Base-by-base conservation (phyloP, 2,888 invertebrate species). In the Ptilodon capucinus region DNA sequence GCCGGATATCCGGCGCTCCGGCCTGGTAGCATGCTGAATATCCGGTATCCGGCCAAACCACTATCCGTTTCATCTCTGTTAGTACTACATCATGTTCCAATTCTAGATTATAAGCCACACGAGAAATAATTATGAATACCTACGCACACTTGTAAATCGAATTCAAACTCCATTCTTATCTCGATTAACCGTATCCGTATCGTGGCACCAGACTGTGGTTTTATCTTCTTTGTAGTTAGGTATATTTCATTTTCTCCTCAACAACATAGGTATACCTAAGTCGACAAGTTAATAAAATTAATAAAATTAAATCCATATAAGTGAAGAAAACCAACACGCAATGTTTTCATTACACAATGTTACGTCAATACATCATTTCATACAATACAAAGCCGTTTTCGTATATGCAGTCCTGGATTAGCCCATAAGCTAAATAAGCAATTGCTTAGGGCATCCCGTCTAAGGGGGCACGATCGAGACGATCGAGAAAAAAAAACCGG, bases 291-390 rank as follows among this genome's bases (percentile, higher is more conserved):
- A 71, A 72, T 71, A 56, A 66, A 66, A 54, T 63, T 52, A 58
- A 47, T n/a, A n/a, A n/a, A n/a, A n/a, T n/a, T n/a, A n/a, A 53
- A 57, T 51, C 46, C 54, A 61, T 65, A n/a, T 3, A 49, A 68
- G 64, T n/a, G 28, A 28, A 8, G 4, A 28, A 2, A 28, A n/a
- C 28, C 28, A 28, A n/a, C 28, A 23, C 23, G 71, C 64, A 68
- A 70, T 51, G 49, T 51, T 57, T 71, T 64, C 59, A 62, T 69
- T 63, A 63, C 55, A 28, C n/a, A 55, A 47, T 53, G 36, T 56
- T 55, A 56, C 53, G 47, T 58, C 60, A 68, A 40, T 42, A 53
- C 38, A 42, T 41, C 28, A 42, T 7, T n/a, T 36, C 7, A 14
- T 30, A 46, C 23, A 6, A 40, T 21, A 21, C 28, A 11, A 4